Conservation (phyloP, 1,140 invertebrate genomes). For the Ruditapes philippinarum region DNA sequence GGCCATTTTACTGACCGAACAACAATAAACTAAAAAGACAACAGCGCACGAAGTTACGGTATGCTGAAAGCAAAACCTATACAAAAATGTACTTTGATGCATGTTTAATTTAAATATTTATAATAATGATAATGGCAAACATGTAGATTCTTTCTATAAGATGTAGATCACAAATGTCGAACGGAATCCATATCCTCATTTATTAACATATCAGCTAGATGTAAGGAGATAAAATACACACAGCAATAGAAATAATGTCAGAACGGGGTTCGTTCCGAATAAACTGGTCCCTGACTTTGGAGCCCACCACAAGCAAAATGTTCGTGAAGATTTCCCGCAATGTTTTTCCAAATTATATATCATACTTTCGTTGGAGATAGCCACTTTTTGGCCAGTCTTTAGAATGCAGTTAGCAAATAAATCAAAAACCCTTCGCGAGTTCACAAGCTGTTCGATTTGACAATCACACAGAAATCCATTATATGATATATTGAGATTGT, state of each 20-base stretch:
- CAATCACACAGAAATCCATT: conserved; percentile 66
- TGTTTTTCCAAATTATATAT: not conserved
- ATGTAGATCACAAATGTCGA: no score
- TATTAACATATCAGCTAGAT: not conserved
- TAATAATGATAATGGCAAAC: no score
- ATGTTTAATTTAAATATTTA: no score
- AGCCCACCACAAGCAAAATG: conserved; percentile 59
- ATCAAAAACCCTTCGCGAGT: conserved; percentile 9
- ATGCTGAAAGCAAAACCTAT: no score
- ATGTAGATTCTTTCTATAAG: no score
- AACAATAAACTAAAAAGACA: no score
- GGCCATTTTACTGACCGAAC: no score
- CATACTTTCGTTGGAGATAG: conserved; percentile 33
- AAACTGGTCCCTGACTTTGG: conserved; percentile 1
- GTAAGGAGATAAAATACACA: not conserved
- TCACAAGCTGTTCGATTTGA: conserved; percentile 50
- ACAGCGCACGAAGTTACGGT: no score
- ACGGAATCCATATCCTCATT: not conserved
- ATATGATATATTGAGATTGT: conserved; percentile 39
- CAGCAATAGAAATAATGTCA: not conserved
- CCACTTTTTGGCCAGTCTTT: conserved; percentile 3
- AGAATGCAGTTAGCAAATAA: conserved; percentile 26
- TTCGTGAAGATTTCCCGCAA: conserved; percentile 30
- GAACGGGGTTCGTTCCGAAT: no score
- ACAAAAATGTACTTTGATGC: no score